Base-by-base conservation (phyloP, 1,140 invertebrate species). In the Magallana ariakensis region DNA sequence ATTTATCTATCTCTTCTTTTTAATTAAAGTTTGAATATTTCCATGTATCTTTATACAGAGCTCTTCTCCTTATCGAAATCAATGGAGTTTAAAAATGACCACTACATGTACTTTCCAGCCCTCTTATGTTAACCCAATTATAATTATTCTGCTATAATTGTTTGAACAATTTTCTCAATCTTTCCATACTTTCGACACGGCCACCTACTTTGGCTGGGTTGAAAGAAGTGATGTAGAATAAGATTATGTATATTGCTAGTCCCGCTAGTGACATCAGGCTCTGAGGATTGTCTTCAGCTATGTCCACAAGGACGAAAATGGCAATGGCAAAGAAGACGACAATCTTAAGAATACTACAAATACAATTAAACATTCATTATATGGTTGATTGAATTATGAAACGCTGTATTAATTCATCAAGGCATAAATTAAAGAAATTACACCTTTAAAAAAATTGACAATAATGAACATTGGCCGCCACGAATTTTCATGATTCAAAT, bases 261-360 rank as follows among this genome's bases (percentile, higher is more conserved):
- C 93, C 93, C 22, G 87, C 90, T 0, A 92, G 80, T 16, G 93
- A 93, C 19, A 93, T 89, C 9, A 94, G 88, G 86, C 93, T 94
- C n/a, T 82, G 10, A 0, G 92, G 92, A 15, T 87, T 85, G 62
- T 92, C 84, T 0, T 92, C 82, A 6, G 81, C 91, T 4, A 93
- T 88, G 26, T 93, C 93, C 11, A 93, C 83, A 15, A 93, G 88
- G 9, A 94, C 75, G 85, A 91, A 92, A 1, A 91, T 81, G 9
- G 92, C 86, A 5, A 93, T 54, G n/a, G 56, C 84, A 9, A 89
- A 6, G 4, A 90, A 75, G 6, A 90, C 84, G 16, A 75, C 80
- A 7, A 92, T 55, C 15, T 86, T 80, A 13, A 92, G 83, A n/a
- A 90, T 81, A 84, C 89, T 90, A 58, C 26, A 70, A 57, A 87